Evolutionary conservation across 2,888 invertebrate species (phyloP), one percentile per base, ranked within the genome.

Genomic region (Epistrophella euchroma): DNA sequence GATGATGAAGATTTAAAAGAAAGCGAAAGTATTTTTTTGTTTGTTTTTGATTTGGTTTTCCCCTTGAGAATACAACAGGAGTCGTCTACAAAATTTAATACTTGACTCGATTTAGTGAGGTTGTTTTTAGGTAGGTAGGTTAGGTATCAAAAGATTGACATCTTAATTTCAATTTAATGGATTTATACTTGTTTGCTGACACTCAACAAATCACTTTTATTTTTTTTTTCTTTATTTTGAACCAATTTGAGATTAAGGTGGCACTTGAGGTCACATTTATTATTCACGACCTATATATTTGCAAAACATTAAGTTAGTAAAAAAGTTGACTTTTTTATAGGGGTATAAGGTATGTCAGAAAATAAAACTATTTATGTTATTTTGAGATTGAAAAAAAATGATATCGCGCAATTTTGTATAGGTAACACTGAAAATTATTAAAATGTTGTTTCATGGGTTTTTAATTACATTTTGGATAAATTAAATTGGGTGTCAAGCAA

Each of bases 111-210:
- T 22, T 56, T 40, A 50, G 22, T 37, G 50, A 68, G 40, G 40
- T 40, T 60, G 37, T 15, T 40, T 45, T 22, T 43, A 10, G 2
- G 19, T 40, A 28, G 32, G 32, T 37, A 68, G 68, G 83, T 74
- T 37, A 40, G 68, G 83, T 74, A 75, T 35, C 50, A n/a, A 43
- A 13, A 55, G 78, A 74, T 47, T 79, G 80, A 75, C 74, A 25
- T 74, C 74, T 75, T 79, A 75, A 74, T 84, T 72, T 75, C 43
- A 71, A 79, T 79, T 71, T 68, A 75, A 79, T 62, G 56, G 74
- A 71, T 82, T 45, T 72, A n/a, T n/a, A 68, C 66, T 68, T 35
- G 71, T 71, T 76, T 55, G n/a, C 71, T 66, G 71, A 58, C 75
- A 77, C 71, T 66, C 43, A 45, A 47, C 19, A 74, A 70, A 50